Percentiles rank a stretch among this genome's conserved stretches.
Conservation (phyloP, 2,797 vertebrate species). For the Poecile montanus region DNA sequence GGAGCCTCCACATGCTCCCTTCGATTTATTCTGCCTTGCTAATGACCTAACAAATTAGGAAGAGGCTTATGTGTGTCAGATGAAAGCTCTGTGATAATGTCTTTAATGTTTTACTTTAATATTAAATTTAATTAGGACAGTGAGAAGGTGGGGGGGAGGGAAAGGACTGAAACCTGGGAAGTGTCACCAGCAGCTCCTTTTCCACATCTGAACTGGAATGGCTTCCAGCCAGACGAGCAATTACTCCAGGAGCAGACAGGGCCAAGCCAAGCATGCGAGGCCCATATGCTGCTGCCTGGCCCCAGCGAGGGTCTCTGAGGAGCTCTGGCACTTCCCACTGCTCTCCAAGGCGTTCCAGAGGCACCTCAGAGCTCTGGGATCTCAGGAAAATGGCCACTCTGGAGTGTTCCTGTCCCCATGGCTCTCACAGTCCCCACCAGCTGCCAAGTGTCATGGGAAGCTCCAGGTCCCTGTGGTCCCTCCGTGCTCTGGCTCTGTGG, state of each 20-base stretch:
- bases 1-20: constrained; percentile 18
- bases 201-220: constrained; percentile 61
- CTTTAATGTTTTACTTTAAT: constrained; percentile 66
- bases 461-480: not conserved
- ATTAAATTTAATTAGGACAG: constrained; percentile 72
- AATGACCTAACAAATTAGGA: constrained; percentile 51
- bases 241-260: constrained; percentile 37
- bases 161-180: not conserved
- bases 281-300: constrained; percentile 43
- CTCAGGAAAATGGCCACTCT: not conserved
- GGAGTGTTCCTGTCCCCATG: not conserved
- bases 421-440: not conserved
- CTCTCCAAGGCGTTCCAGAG: not conserved
- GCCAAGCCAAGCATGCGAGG: constrained; percentile 46
- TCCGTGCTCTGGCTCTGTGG: not conserved
- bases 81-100: constrained; percentile 56
- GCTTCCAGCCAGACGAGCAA: constrained; percentile 67
- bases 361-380: not conserved
- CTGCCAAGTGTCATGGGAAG: not conserved
- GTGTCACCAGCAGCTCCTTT: constrained; percentile 50
- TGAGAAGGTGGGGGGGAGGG: not conserved
- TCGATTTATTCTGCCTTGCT: constrained; percentile 29
- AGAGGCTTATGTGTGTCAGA: constrained; percentile 62
- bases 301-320: not conserved
- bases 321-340: not conserved